Evolutionary conservation across 2,113 vertebrate species (phyloP).

Genomic region (Aptenodytes patagonicus): DNA sequence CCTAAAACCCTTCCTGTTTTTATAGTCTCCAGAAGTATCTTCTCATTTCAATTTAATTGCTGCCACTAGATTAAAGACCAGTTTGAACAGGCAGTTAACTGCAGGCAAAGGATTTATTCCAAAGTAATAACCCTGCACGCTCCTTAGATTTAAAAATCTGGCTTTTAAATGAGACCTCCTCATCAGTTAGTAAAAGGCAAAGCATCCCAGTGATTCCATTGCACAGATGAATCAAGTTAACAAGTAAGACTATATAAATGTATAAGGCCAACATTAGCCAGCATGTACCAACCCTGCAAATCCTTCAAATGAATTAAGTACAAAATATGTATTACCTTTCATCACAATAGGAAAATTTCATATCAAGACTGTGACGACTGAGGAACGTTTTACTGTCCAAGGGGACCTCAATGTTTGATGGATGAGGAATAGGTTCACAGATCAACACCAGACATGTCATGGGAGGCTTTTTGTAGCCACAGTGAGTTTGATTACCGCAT

Average conservation of each 20-base stretch:
- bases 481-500: constrained; percentile 71
- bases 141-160: neutral
- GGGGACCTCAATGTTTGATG: constrained; percentile 95
- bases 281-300: neutral
- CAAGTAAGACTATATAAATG: neutral
- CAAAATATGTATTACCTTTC: constrained; percentile 81
- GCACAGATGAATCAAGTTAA: neutral
- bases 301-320: neutral
- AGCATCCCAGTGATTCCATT: neutral
- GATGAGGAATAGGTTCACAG: constrained; percentile 96
- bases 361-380: constrained; percentile 97
- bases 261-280: neutral
- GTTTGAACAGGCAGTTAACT: neutral
- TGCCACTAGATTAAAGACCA: neutral
- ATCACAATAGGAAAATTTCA: constrained; percentile 99
- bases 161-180: neutral
- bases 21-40: neutral
- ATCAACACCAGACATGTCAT: constrained; percentile 93
- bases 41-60: neutral
- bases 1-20: neutral
- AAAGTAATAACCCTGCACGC: neutral
- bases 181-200: neutral
- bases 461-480: constrained; percentile 83
- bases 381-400: constrained; percentile 98
- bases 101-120: neutral